Base-by-base conservation (phyloP, 2,888 invertebrate species). In the Drosophila nr. fundita region DNA sequence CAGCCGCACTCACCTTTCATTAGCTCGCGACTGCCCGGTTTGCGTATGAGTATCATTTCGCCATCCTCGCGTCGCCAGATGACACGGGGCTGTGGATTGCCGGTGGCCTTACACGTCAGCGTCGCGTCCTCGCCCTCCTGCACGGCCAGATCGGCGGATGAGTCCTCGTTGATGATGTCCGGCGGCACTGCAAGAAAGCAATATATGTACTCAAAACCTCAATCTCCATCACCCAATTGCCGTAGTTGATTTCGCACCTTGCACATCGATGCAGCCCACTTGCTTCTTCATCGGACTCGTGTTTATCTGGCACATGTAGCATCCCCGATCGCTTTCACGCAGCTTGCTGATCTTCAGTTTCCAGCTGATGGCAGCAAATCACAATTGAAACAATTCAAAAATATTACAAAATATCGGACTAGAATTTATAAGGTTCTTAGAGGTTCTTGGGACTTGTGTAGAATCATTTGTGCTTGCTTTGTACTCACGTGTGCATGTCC, bases 261-360 rank as follows among this genome's bases (percentile, higher is more conserved):
- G 96, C 27, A 98, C 97, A 92, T 97, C 97, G 70, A 98, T 95
- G 91, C 98, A 98, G 11, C 97, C 97, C 65, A 97, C 95, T 93
- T 97, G 96, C 92, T 96, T 97, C 93, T 96, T 97, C 96, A 98
- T 97, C 63, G 95, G 95, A 73, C 95, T 96, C 2, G 97, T 97
- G 94, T 98, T 98, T 90, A 98, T 97, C 94, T 98, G 97, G 91
- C 98, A 98, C 96, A 97, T 97, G 93, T 98, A 98, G 92, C 97
- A 98, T 71, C 97, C 98, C 53, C 96, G 95, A 93, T 98, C 98
- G 50, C 96, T 95, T 87, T 97, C 97, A 78, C 96, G 95, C 61
- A 98, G 94, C 73, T 97, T 97, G 69, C 96, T 94, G 91, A 98
- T 97, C 92, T 97, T 96, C 69, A 98, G 94, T 92, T 96, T 96